Evolutionary conservation across 2,888 invertebrate genomes (phyloP).

Genomic region (Erannis defoliaria): DNA sequence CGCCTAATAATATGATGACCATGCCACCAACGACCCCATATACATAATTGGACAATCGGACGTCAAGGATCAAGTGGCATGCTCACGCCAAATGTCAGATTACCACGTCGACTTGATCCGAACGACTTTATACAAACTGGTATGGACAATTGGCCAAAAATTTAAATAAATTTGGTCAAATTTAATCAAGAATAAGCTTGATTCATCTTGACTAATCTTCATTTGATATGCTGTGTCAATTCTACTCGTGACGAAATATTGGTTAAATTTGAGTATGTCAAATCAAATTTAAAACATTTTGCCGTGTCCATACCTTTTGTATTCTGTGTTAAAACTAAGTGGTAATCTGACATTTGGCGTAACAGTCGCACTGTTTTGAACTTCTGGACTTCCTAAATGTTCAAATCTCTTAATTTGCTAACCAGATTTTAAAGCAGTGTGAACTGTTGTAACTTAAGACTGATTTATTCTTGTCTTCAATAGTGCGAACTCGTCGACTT

Average conservation of each 20-base stretch:
- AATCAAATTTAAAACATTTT: too few species aligned
- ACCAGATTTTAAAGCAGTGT: conserved; percentile 72
- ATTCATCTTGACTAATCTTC: too few species aligned
- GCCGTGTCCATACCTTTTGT: conserved; percentile 40
- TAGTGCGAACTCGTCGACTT: conserved; percentile 85
- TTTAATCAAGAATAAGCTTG: neutral
- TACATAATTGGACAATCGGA: conserved; percentile 75
- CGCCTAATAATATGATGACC: conserved; percentile 54
- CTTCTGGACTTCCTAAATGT: conserved; percentile 62
- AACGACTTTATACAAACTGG: conserved; percentile 45
- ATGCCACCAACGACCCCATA: conserved; percentile 68
- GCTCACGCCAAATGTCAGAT: conserved; percentile 81
- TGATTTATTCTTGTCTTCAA: conserved; percentile 66
- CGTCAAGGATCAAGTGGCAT: conserved; percentile 78
- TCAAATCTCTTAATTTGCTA: conserved; percentile 48
- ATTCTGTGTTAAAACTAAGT: conserved; percentile 51
- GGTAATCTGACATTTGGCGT: conserved; percentile 84
- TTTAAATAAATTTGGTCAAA: neutral
- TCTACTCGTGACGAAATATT: neutral
- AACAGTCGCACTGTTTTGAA: conserved; percentile 73
- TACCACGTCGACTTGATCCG: conserved; percentile 79
- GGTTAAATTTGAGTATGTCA: neutral
- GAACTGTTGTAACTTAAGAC: conserved; percentile 64
- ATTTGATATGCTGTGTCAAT: too few species aligned
- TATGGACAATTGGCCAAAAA: conserved; percentile 8